Evolutionary conservation across 2,113 vertebrate genomes (phyloP).

Genomic region (Etia nguti): DNA sequence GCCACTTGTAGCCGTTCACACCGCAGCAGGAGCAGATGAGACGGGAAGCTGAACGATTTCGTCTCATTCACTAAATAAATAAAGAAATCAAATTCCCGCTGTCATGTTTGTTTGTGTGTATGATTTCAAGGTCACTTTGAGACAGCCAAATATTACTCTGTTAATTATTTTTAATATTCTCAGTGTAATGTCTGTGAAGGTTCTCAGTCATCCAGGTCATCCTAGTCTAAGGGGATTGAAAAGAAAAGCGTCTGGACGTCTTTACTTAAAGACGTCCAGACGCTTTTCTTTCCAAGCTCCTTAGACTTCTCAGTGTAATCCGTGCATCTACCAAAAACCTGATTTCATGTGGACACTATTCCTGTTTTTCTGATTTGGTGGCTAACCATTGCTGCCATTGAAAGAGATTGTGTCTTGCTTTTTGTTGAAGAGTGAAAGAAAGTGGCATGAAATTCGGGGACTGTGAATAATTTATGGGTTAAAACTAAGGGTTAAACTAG

Average conservation of each 20-base stretch:
- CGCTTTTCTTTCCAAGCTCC: too few species aligned
- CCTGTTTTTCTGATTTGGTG: too few species aligned
- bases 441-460: background rate
- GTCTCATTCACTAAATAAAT: background rate
- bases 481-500: background rate
- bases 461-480: background rate
- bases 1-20: background rate
- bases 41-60: background rate
- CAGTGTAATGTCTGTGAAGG: background rate
- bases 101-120: background rate
- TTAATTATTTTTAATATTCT: background rate
- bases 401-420: background rate
- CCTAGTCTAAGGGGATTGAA: background rate
- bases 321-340: too few species aligned
- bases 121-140: background rate
- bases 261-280: background rate
- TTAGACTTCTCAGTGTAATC: too few species aligned
- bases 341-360: too few species aligned
- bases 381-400: background rate
- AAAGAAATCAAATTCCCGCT: background rate
- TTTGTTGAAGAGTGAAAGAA: background rate
- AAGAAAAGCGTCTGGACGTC: background rate
- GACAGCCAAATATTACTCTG: fast-evolving
- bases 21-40: background rate
- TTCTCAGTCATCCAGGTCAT: background rate